These are phyloP conservation scores for Plestiodon gilberti DNA, from an alignment of 2,113 vertebrate species.

Conservation along the genomic window DNA sequence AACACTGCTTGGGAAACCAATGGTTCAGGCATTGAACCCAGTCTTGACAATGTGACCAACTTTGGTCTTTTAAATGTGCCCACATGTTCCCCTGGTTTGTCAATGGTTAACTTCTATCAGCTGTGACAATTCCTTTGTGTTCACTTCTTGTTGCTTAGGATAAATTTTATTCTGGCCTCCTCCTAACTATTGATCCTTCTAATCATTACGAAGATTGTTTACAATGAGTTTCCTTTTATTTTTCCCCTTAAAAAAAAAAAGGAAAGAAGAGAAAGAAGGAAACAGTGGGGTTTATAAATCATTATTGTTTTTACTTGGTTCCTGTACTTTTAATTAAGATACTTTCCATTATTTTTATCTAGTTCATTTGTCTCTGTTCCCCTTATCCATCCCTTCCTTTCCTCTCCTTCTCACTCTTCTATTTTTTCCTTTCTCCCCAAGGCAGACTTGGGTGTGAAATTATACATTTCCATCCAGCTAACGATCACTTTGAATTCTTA, in stretches of 20 bases:
- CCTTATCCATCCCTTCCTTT: conserved; percentile 16
- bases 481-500: conserved; percentile 73
- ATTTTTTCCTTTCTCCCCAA: conserved; percentile 56
- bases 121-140: conserved; percentile 37
- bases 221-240: conserved; percentile 38
- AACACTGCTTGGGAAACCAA: too few relatives aligned
- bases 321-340: conserved; percentile 72
- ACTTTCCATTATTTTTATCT: conserved; percentile 76
- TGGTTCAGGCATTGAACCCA: too few relatives aligned
- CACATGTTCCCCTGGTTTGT: conserved; percentile 55
- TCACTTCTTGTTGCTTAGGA: conserved; percentile 40
- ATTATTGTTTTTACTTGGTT: conserved; percentile 64
- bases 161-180: conserved; percentile 49
- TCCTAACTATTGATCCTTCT: conserved; percentile 55
- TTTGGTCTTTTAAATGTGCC: conserved; percentile 31
- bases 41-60: too few relatives aligned
- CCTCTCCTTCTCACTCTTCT: conserved; percentile 27
- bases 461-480: conserved; percentile 74
- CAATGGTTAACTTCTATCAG: conserved; percentile 46
- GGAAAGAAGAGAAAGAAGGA: conserved; percentile 29
- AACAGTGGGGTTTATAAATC: conserved; percentile 50
- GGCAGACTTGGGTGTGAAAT: conserved; percentile 69
- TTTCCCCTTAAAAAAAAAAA: conserved; percentile 47
- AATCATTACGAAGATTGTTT: conserved; percentile 58
- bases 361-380: conserved; percentile 70